Conservation (phyloP, 1,140 invertebrate species). For the Drosophila sechellia region DNA sequence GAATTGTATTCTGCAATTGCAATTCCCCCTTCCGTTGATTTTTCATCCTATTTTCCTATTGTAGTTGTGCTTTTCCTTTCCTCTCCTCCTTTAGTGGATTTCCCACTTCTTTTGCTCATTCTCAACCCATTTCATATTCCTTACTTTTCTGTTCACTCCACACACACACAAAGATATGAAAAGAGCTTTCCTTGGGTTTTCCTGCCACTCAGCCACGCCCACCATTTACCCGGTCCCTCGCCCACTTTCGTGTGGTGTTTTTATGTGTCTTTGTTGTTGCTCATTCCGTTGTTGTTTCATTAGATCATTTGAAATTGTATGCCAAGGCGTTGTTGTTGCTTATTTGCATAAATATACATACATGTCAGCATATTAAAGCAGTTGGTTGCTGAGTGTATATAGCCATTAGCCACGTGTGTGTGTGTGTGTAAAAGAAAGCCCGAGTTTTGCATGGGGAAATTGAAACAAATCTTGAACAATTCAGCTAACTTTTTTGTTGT, state of each 20-base stretch:
- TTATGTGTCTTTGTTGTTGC: slow-evolving; percentile 30
- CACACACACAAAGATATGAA: background rate
- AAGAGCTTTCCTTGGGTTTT: slow-evolving; percentile 31
- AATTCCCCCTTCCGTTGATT: background rate
- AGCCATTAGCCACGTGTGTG: slow-evolving; percentile 5
- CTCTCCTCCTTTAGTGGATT: background rate
- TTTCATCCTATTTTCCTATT: slow-evolving; percentile 3
- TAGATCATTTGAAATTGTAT: slow-evolving; percentile 79
- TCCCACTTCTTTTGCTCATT: background rate
- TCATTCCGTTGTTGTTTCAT: slow-evolving; percentile 57
- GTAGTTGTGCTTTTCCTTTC: background rate
- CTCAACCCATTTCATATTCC: slow-evolving; percentile 1
- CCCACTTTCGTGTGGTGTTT: slow-evolving; percentile 37
- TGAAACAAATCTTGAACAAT: slow-evolving; percentile 65
- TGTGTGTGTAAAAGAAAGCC: slow-evolving; percentile 3
- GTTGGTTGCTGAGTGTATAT: slow-evolving; percentile 11
- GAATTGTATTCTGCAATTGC: slow-evolving; percentile 1
- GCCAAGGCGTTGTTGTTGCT: slow-evolving; percentile 56
- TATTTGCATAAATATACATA: slow-evolving; percentile 60
- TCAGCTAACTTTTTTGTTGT: slow-evolving; percentile 42
- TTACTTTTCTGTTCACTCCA: background rate
- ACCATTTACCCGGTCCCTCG: background rate
- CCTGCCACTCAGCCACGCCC: slow-evolving; percentile 23
- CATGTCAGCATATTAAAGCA: slow-evolving; percentile 48
- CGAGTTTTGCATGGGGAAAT: slow-evolving; percentile 53